These are phyloP conservation scores for Oscheius sp. DNA, from an alignment of 2,888 invertebrate genomes.

Conservation along the genomic window DNA sequence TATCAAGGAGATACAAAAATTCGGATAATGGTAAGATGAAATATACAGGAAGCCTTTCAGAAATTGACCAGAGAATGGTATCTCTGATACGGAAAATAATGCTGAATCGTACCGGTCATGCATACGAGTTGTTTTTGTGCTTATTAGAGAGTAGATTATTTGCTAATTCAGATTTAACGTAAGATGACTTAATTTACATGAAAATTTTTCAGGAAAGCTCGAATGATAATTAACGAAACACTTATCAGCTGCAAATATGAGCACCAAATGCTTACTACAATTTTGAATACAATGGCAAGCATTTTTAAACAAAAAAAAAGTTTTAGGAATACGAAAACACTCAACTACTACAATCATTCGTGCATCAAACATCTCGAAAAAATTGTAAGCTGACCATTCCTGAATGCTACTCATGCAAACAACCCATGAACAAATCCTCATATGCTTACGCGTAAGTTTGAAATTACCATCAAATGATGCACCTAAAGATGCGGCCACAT, in stretches of 20 bases:
- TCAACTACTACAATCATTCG: not conserved
- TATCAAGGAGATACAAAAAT: not conserved
- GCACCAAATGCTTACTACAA: constrained; percentile 20
- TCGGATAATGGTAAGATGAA: not conserved
- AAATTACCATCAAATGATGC: not conserved
- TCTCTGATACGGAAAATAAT: constrained; percentile 29
- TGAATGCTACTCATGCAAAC: constrained; percentile 33
- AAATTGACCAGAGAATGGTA: constrained; percentile 20
- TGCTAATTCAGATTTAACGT: constrained; percentile 13
- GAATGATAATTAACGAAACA: not conserved
- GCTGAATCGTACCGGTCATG: constrained; percentile 11
- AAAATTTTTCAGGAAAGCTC: not conserved
- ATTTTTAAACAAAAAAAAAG: not conserved
- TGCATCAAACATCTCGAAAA: not conserved
- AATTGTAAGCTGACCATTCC: constrained; percentile 1
- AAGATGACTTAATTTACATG: not conserved
- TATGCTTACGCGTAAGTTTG: constrained; percentile 36
- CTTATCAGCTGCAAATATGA: constrained; percentile 40
- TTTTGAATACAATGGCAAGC: constrained; percentile 34
- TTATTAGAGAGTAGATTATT: constrained; percentile 31
- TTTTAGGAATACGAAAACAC: constrained; percentile 14
- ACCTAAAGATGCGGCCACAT: constrained; percentile 49
- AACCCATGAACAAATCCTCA: constrained; percentile 36
- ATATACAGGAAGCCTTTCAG: not conserved
- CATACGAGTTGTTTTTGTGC: constrained; percentile 19